Base-by-base conservation (phyloP, 2,797 vertebrate species). In the Morelia viridis region DNA sequence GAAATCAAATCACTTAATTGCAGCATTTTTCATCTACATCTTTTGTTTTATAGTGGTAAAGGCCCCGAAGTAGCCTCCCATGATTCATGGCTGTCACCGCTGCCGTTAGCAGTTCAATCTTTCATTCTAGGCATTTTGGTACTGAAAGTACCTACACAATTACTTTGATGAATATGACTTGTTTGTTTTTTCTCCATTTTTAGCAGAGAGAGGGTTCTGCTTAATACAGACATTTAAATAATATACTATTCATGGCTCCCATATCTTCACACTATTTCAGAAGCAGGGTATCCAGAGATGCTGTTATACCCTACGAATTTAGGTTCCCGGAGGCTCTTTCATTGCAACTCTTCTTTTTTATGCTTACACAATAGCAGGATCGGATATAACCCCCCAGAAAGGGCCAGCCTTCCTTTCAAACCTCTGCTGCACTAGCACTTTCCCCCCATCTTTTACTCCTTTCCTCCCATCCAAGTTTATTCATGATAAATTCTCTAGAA, bases 1-100 rank as follows among this genome's bases (percentile, higher is more conserved):
- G 98, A 99, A 99, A 99, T 99, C 98, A 99, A 99, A 99, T 99
- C 98, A 99, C 99, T 99, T 99, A 99, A 99, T 99, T 99, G 99
- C 98, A 98, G 98, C 99, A 99, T 99, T 99, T 99, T 99, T 99
- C 99, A 99, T 99, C 98, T 99, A 98, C 98, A 99, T 99, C 98
- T 99, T 99, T 99, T 99, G 98, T 99, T 99, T 99, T 99, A 99
- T 99, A 98, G 98, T 98, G 98, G 98, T 98, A 98, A 98, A 98
- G 98, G 98, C 98, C 98, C 98, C 97, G 98, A 97, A 98, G 98
- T 99, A 98, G 98, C 98, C 97, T 98, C 97, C 98, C 98, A 98
- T 99, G 99, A 99, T 99, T 99, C 99, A 99, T 99, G 98, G 98
- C 98, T 98, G 98, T 98, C 98, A 98, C 98, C 97, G 98, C 98